Base-by-base conservation (phyloP, 2,888 invertebrate genomes). In the Spilosoma lubricipeda region DNA sequence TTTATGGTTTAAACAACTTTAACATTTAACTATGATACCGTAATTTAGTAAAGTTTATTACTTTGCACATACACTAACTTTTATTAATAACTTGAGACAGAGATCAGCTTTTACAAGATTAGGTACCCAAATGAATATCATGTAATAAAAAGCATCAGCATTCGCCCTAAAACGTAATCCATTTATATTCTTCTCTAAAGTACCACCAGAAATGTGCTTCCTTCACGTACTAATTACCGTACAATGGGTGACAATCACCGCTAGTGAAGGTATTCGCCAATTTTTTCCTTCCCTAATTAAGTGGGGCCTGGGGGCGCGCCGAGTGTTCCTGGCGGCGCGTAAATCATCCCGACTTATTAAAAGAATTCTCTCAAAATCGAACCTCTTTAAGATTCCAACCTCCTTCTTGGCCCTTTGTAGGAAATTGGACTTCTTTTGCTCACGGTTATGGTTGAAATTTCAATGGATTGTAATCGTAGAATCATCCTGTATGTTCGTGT, bases 331-430 rank as follows among this genome's bases (percentile, higher is more conserved):
- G 95, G 93, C 94, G 89, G 88, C 89, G 90, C 93, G 95, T 95
- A 95, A 95, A 95, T 95, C 95, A 95, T 93, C 88, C 89, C 84
- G 89, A 90, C 93, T 95, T 95, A 95, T 95, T 95, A 95, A 95
- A 95, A 94, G 92, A 93, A 93, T 91, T 90, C 89, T 88, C 89
- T 88, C 89, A 90, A 92, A 93, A 94, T 94, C 94, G 92, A 93
- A 94, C 90, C 90, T 92, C 90, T 89, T 93, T 90, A 92, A 92
- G 93, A 90, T 89, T 87, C 88, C 86, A 85, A 90, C 88, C 89
- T 92, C 84, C 85, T 87, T 64, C 81, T 67, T 3, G 27, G 65
- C 68, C 52, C 67, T 42, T 1, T 75, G 77, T 73, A 66, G 39
- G 71, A 84, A 77, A 75, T 33, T 42, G 27, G 15, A 80, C 84